Evolutionary conservation across 2,113 vertebrate species (phyloP).

Genomic region (Catharus minimus): DNA sequence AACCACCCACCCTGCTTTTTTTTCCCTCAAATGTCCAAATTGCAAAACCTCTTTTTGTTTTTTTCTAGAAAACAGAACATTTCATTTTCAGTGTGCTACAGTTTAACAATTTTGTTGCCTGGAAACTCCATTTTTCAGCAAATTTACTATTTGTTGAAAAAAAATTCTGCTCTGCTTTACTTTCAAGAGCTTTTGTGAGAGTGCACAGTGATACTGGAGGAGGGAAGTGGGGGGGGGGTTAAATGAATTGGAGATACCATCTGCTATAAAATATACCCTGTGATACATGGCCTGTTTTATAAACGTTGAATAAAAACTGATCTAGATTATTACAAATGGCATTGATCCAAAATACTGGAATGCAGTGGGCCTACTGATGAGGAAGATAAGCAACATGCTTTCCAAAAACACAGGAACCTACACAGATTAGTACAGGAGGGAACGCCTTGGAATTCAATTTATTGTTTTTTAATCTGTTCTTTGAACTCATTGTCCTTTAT

Average conservation of each 20-base stretch:
- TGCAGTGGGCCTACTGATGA: slow-evolving; percentile 68
- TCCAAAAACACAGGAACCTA: slow-evolving; percentile 78
- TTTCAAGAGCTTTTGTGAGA: slow-evolving; percentile 32
- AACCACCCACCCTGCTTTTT: neutral
- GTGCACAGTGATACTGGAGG: neutral
- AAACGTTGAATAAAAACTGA: slow-evolving; percentile 64
- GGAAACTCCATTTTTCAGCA: slow-evolving; percentile 34
- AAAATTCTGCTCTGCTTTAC: slow-evolving; percentile 5
- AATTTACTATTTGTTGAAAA: slow-evolving; percentile 52
- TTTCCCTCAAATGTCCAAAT: neutral
- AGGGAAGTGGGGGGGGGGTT: slow-evolving; percentile 4
- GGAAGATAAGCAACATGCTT: slow-evolving; percentile 72
- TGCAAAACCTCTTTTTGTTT: neutral
- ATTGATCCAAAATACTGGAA: slow-evolving; percentile 65
- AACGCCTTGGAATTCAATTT: slow-evolving; percentile 74
- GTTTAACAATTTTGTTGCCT: slow-evolving; percentile 42
- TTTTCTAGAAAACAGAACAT: neutral
- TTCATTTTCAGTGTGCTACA: neutral
- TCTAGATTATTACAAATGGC: slow-evolving; percentile 65
- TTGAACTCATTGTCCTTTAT: slow-evolving; percentile 75
- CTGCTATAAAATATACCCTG: slow-evolving; percentile 64
- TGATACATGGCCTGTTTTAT: slow-evolving; percentile 53
- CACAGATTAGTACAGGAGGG: slow-evolving; percentile 70
- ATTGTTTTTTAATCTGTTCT: slow-evolving; percentile 69
- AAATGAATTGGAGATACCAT: slow-evolving; percentile 61